Base-by-base conservation (phyloP, 2,888 invertebrate genomes). In the Drosophila imparisetae region DNA sequence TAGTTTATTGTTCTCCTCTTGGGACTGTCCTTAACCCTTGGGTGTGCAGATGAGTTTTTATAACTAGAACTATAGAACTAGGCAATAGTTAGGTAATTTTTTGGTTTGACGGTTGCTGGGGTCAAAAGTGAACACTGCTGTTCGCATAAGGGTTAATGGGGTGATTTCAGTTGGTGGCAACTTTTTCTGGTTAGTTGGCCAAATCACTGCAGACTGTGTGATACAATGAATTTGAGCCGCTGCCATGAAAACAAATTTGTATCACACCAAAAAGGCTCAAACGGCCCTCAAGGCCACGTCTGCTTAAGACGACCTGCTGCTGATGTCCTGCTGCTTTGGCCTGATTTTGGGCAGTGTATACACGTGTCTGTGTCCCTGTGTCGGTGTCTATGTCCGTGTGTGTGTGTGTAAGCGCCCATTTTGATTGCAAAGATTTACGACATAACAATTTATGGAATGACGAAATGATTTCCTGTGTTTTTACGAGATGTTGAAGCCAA, bases 381-480 rank as follows among this genome's bases (percentile, higher is more conserved):
- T 67, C 27, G 34, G n/a, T 27, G 4, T n/a, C 36, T 38, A 1
- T 36, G 27, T 4, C 0, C 30, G 30, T 40, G 32, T 49, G 57
- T 71, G 53, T 38, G 21, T 57, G 36, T 65, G 71, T 58, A 64
- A 66, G 55, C 64, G 72, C 30, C 71, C 75, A 81, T 90, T 90
- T 86, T 86, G 86, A 86, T 86, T 90, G 82, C 85, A 61, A 82
- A 87, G 87, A 88, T 90, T 88, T 90, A 88, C 91, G 90, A 87
- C 90, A 89, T 83, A 86, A 90, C 87, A 89, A 88, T 90, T 88
- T 88, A 90, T 90, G 91, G 90, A 89, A 88, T 89, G 90, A 85
- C 86, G 90, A 90, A 90, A 88, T 88, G 87, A 90, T 88, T 90
- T 88, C 91, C 87, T 78, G 86, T 84, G 80, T 88, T 85, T 85